Base-by-base conservation (phyloP, 1,140 invertebrate genomes). In the Diabrotica undecimpunctata region DNA sequence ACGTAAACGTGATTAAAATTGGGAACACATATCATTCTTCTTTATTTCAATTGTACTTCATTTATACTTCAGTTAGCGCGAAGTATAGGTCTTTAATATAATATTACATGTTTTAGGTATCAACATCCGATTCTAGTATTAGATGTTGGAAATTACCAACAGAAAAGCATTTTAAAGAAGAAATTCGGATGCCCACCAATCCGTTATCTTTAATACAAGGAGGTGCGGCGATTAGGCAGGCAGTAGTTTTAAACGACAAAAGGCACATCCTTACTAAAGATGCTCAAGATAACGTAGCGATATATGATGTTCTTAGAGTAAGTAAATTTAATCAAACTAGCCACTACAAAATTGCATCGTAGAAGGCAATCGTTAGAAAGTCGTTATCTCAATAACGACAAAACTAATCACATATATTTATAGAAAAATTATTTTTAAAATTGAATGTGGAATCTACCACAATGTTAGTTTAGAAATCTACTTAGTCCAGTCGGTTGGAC, bases 261-360 rank as follows among this genome's bases (percentile, higher is more conserved):
- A 83, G 98, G 69, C 93, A 97, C 78, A 92, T 99, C 71, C 78
- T 99, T 55, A 99, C 97, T 6, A 96, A 96, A 81, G 98, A 99
- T 80, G 96, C 95, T 0, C 93, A 96, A 66, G 90, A 94, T 66
- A 94, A 95, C 81, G 95, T 99, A 55, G 90, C 92, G n/a, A 77
- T 99, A 11, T 99, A 95, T 81, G 97, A 99, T 83, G 95, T 99
- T n/a, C 81, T 99, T 64, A 93, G 94, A 76, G 88, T 87, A 79
- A 75, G 55, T 62, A 39, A 35, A 60, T 25, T 25, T 2, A 25
- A 25, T 4, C 25, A 25, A 25, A 25, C 25, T 25, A 25, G 25
- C 25, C 25, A 25, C 25, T 25, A 2, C 25, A 25, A 25, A 1
- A 25, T 25, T 25, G 25, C 25, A 25, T 25, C 1, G 4, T 25